Evolutionary conservation across 1,140 invertebrate species (phyloP).

Genomic region (Brachionus asplanchnoidis): DNA sequence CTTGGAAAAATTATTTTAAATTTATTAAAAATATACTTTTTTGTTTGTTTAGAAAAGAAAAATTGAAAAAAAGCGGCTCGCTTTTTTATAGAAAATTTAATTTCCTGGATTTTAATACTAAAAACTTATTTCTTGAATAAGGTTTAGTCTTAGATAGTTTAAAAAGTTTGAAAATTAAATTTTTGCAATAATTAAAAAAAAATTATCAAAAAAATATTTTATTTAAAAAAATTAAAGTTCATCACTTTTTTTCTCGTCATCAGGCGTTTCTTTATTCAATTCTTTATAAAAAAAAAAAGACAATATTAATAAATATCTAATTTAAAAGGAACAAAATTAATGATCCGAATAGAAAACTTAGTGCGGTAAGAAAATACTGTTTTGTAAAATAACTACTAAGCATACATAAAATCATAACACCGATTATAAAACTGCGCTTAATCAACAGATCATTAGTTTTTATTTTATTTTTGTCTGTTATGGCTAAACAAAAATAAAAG

Average conservation of each 20-base stretch:
- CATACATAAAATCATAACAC: not conserved
- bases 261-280: not conserved
- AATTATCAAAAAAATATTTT: too few relatives aligned
- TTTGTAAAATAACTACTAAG: constrained; percentile 22
- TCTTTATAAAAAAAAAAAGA: not conserved
- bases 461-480: constrained; percentile 17
- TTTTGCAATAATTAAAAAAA: too few relatives aligned
- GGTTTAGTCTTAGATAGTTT: too few relatives aligned
- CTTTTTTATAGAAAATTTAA: too few relatives aligned
- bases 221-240: not conserved
- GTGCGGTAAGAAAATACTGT: not conserved
- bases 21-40: too few relatives aligned
- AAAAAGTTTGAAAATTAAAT: too few relatives aligned
- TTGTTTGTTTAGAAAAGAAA: too few relatives aligned
- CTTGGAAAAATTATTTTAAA: too few relatives aligned
- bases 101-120: too few relatives aligned
- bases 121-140: too few relatives aligned
- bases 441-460: not conserved
- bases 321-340: constrained; percentile 14
- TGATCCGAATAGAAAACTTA: not conserved
- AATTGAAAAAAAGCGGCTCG: too few relatives aligned
- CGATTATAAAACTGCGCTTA: constrained; percentile 33
- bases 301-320: not conserved
- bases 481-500: constrained; percentile 18
- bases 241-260: not conserved